phyloP scores from a whole-genome alignment of 2,888 invertebrate genomes.

The Melitaea athalia region DNA sequence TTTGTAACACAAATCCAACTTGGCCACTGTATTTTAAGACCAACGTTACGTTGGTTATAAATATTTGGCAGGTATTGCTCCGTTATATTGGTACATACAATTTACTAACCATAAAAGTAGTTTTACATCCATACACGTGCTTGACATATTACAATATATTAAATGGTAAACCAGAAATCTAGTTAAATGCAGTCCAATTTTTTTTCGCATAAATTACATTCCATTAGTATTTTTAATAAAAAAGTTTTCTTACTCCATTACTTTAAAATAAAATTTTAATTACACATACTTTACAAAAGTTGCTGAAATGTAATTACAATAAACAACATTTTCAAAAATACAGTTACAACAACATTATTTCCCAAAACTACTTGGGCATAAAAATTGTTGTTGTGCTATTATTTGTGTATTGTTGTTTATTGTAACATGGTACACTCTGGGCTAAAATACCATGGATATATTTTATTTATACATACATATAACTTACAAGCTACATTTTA shows the following conservation, averaged over 20 bases:
- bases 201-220: no score
- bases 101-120: neutral
- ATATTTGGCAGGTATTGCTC: constrained; percentile 4
- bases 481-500: neutral
- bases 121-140: neutral
- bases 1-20: neutral
- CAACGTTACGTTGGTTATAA: neutral
- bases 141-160: neutral
- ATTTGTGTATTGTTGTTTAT: constrained; percentile 5
- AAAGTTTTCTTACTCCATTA: no score
- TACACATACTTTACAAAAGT: no score
- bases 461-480: neutral
- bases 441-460: neutral
- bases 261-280: no score
- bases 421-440: neutral
- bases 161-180: no score
- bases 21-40: neutral
- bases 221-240: no score
- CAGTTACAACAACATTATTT: neutral
- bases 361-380: neutral
- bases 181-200: no score
- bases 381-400: neutral
- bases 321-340: constrained; percentile 2
- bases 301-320: neutral
- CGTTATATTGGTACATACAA: constrained; percentile 4